Conservation (phyloP, 2,888 invertebrate species). For the Athripsodes cinereus region DNA sequence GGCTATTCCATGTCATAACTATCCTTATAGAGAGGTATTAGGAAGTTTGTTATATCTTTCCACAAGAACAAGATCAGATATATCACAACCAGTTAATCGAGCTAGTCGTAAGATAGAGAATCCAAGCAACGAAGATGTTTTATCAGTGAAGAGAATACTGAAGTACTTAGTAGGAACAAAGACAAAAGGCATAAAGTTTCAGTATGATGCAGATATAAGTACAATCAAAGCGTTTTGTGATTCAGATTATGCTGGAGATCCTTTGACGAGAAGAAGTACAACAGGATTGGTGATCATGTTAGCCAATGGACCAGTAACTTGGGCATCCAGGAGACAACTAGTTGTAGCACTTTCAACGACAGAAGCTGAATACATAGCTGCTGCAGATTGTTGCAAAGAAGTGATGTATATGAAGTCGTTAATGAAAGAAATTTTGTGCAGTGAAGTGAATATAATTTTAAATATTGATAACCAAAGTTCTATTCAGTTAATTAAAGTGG, state of each 20-base stretch:
- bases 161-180: not conserved
- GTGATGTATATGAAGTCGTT: not conserved
- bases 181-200: not conserved
- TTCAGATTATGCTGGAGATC: not conserved
- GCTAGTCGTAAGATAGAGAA: not conserved
- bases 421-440: not conserved
- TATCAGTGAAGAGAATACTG: not conserved
- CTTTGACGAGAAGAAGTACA: not conserved
- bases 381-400: constrained; percentile 4
- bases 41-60: not conserved
- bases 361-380: not conserved
- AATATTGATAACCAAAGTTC: not conserved
- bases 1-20: not conserved
- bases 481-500: not conserved
- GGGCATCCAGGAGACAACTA: constrained; percentile 1
- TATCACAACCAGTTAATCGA: not conserved
- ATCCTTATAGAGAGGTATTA: not conserved
- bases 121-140: not conserved
- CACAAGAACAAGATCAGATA: not conserved
- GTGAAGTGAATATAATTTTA: not conserved
- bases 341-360: no score
- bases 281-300: not conserved
- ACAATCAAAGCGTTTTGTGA: constrained; percentile 2
- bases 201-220: not conserved
- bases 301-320: not conserved